These are phyloP conservation scores for Anarrhichthys ocellatus DNA, from an alignment of 2,113 vertebrate genomes.

Conservation along the genomic window DNA sequence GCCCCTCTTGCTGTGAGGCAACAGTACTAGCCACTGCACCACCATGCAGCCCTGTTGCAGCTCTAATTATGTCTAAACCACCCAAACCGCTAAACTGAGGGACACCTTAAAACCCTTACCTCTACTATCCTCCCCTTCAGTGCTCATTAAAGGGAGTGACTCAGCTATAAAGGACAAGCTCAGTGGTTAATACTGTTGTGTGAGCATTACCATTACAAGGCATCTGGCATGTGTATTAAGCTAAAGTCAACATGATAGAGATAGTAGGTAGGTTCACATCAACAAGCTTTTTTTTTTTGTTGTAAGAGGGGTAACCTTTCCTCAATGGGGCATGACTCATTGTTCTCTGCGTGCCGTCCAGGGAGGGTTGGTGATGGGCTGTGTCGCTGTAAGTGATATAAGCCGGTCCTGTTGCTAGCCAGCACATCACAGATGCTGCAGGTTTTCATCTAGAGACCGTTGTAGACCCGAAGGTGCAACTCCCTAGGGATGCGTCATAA, in stretches of 20 bases:
- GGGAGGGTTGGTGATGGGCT: slow-evolving; percentile 1
- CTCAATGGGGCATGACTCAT: slow-evolving; percentile 57
- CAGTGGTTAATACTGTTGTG: neutral
- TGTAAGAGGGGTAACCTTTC: neutral
- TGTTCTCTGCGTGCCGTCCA: slow-evolving; percentile 38
- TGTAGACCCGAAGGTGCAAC: slow-evolving; percentile 4
- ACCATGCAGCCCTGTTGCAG: no score
- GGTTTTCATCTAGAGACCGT: slow-evolving; percentile 43
- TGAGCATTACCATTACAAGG: neutral
- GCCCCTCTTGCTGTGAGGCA: no score
- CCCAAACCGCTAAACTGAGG: neutral
- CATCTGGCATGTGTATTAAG: neutral
- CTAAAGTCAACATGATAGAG: slow-evolving; percentile 3
- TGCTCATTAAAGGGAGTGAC: slow-evolving; percentile 36
- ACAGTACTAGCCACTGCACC: neutral
- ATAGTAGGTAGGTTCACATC: neutral
- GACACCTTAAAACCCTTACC: neutral
- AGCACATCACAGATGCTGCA: slow-evolving; percentile 46
- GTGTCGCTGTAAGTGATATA: slow-evolving; percentile 45
- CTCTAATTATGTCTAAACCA: neutral
- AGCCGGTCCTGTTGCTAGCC: slow-evolving; percentile 39
- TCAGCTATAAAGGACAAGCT: slow-evolving; percentile 19
- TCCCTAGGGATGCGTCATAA: slow-evolving; percentile 47
- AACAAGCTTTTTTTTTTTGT: neutral
- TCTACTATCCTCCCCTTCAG: slow-evolving; percentile 13